Percentiles rank a stretch among this genome's conserved stretches.
phyloP scores from a whole-genome alignment of 2,797 vertebrate species.

The Sebastolobus altivelis region DNA sequence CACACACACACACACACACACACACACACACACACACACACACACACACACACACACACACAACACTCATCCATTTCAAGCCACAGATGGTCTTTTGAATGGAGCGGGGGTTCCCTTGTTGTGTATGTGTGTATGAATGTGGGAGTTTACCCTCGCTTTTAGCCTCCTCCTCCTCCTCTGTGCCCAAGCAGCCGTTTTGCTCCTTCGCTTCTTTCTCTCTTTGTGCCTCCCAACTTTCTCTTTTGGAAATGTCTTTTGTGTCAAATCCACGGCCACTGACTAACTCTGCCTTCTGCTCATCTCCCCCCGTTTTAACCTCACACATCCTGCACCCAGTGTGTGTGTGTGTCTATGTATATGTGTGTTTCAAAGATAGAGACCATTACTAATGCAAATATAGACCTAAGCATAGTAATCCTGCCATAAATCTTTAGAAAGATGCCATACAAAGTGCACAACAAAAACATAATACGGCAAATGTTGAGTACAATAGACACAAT shows the following conservation, averaged over 20 bases:
- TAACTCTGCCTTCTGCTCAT: constrained; percentile 82
- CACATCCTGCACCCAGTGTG: neutral
- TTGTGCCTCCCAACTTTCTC: constrained; percentile 84
- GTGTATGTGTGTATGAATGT: constrained; percentile 73
- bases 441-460: neutral
- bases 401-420: neutral
- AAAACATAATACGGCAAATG: neutral
- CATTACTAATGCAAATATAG: constrained; percentile 4
- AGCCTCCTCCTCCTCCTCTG: constrained; percentile 59
- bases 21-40: neutral
- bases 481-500: neutral
- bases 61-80: constrained; percentile 86
- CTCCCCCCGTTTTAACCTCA: constrained; percentile 78
- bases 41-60: constrained; percentile 46
- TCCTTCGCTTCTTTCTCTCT: constrained; percentile 81
- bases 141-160: constrained; percentile 79
- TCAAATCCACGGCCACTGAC: constrained; percentile 60
- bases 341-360: neutral
- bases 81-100: constrained; percentile 90
- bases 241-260: constrained; percentile 82
- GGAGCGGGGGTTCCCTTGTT: constrained; percentile 78
- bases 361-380: constrained; percentile 13
- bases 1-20: neutral
- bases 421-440: neutral
- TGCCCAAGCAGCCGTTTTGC: constrained; percentile 83